Base-by-base conservation (phyloP, 2,113 vertebrate genomes). In the Struthio camelus region DNA sequence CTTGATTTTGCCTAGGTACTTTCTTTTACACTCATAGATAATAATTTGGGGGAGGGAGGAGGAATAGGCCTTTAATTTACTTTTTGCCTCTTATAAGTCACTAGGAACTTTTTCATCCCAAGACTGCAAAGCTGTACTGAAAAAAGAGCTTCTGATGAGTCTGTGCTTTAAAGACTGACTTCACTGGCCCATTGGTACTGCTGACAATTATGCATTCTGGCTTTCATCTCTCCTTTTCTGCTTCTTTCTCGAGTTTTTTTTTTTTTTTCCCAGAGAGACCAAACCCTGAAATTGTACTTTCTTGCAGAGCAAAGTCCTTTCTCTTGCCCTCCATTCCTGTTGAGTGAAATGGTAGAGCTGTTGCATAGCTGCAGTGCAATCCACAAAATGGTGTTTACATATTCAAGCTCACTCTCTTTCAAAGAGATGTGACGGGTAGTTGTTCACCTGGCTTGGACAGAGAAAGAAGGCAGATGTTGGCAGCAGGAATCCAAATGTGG, bases 1-100 rank as follows among this genome's bases (percentile, higher is more conserved):
- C 85, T 94, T 85, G 87, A 88, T 94, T 90, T 96, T 92, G 82
- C 66, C 27, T 71, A 96, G 93, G 91, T 96, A 92, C 94, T 96
- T 97, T 96, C 65, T 97, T 94, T 97, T 85, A 78, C 24, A 46
- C 23, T 95, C 54, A 96, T 79, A 93, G 94, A 97, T 96, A 97
- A 96, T 96, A 97, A 95, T 96, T 97, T 92, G 8, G 14, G 20
- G 58, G 23, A n/a, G 18, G 42, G 69, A 36, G 44, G 88, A 88
- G 79, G 96, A 98, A 97, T 94, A 97, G 85, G 76, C 82, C 89
- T 97, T 96, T 96, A 97, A 97, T 98, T 97, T 98, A 95, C 78
- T 94, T 78, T 59, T 96, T 92, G 75, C 76, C 95, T 95, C 54
- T 71, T 97, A 93, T 89, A 93, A 95, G 62, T 97, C 97, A 96